phyloP scores from a whole-genome alignment of 2,797 vertebrate species.

The Micromesistius poutassou region DNA sequence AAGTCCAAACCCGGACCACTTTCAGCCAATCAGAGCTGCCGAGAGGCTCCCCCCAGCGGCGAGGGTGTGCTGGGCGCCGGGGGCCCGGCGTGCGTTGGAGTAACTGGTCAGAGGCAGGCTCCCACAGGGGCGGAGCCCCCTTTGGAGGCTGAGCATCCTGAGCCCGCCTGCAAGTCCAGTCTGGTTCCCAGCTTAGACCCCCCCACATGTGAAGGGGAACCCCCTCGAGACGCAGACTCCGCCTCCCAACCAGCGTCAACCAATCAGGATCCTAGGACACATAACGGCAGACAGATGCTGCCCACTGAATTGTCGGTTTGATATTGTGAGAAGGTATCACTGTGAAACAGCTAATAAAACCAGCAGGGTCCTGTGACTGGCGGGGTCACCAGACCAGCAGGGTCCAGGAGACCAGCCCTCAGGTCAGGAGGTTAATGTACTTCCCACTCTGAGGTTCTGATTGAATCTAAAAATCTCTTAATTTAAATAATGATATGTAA shows the following conservation, averaged over 20 bases:
- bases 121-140: slow-evolving; percentile 27
- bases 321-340: background rate
- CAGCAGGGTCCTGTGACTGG: background rate
- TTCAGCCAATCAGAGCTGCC: slow-evolving; percentile 11
- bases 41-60: slow-evolving; percentile 12
- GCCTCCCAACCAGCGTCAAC: background rate
- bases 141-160: slow-evolving; percentile 28
- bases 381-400: too few relatives aligned
- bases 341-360: background rate
- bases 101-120: slow-evolving; percentile 29
- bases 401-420: background rate
- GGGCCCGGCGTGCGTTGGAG: slow-evolving; percentile 36
- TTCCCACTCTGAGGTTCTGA: background rate
- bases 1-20: background rate
- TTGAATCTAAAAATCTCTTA: background rate
- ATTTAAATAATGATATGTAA: background rate
- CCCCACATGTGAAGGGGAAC: background rate
- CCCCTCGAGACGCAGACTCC: background rate
- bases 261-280: background rate
- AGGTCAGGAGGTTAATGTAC: background rate
- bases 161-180: background rate
- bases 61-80: slow-evolving; percentile 11
- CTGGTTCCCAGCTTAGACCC: background rate
- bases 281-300: background rate
- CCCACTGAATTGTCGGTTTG: background rate